Percentiles rank a stretch among this genome's conserved stretches.
Conservation (phyloP, 2,888 invertebrate genomes). For the Latheticus oryzae region DNA sequence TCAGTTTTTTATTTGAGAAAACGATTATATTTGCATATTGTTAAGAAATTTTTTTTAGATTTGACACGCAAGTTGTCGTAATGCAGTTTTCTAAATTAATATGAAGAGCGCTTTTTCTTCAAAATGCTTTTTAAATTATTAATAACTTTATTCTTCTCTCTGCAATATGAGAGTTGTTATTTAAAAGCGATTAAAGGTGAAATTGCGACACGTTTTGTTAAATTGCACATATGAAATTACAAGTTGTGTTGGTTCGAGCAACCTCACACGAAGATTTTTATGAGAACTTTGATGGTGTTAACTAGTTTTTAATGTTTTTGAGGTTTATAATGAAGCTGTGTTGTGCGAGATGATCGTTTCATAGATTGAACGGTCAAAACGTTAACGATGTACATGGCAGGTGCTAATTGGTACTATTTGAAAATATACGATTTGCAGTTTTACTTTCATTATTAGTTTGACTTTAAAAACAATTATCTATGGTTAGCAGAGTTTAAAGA, state of each 20-base stretch:
- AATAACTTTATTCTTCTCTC: slow-evolving; percentile 39
- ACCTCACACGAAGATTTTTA: slow-evolving; percentile 49
- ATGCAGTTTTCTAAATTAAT: too few species aligned
- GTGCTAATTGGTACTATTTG: slow-evolving; percentile 44
- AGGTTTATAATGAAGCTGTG: slow-evolving; percentile 38
- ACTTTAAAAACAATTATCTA: slow-evolving; percentile 20
- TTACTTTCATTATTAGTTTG: slow-evolving; percentile 5
- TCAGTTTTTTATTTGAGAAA: slow-evolving; percentile 43
- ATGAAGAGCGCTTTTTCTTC: too few species aligned
- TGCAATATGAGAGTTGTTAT: slow-evolving; percentile 48
- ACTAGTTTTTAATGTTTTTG: slow-evolving; percentile 55
- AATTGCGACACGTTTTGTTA: slow-evolving; percentile 53
- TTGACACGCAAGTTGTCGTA: slow-evolving; percentile 30
- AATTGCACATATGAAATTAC: slow-evolving; percentile 48
- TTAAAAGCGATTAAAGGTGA: slow-evolving; percentile 54
- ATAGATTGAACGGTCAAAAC: slow-evolving; percentile 47
- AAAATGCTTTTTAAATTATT: slow-evolving; percentile 29
- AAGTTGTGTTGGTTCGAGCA: slow-evolving; percentile 21
- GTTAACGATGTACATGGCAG: slow-evolving; percentile 45
- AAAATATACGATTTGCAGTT: slow-evolving; percentile 11
- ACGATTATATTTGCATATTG: slow-evolving; percentile 45
- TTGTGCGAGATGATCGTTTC: slow-evolving; percentile 11
- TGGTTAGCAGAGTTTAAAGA: slow-evolving; percentile 18
- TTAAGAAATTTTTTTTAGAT: slow-evolving; percentile 39
- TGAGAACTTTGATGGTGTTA: slow-evolving; percentile 45